These are phyloP conservation scores for Enteromius mattozi DNA, from an alignment of 2,797 vertebrate species.

Conservation along the genomic window DNA sequence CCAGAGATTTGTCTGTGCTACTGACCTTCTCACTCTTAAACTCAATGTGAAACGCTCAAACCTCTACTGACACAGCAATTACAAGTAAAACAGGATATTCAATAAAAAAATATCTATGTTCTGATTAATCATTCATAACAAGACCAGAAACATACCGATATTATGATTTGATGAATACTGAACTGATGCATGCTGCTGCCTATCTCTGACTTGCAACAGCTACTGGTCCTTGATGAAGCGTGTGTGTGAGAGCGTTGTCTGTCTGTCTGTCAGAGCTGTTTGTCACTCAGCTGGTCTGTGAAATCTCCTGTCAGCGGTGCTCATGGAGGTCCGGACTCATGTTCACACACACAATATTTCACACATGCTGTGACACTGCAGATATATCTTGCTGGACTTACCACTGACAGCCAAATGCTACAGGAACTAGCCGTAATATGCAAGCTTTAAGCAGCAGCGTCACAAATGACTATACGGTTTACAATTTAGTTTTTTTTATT, in stretches of 20 bases:
- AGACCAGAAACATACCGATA: background rate
- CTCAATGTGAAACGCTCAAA: background rate
- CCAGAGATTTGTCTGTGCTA: background rate
- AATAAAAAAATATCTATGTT: background rate
- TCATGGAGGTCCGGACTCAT: slow-evolving; percentile 61
- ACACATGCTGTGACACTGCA: slow-evolving; percentile 61
- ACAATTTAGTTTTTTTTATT: background rate
- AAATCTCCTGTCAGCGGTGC: slow-evolving; percentile 52
- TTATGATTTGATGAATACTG: background rate
- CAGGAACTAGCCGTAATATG: background rate
- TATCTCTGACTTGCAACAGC: background rate
- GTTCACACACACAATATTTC: slow-evolving; percentile 52
- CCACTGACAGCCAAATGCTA: background rate
- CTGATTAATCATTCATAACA: background rate
- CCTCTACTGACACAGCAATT: background rate
- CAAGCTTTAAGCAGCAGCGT: background rate
- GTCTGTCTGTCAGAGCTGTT: slow-evolving; percentile 64
- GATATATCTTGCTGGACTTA: background rate
- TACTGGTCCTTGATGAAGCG: background rate
- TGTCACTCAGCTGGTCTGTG: slow-evolving; percentile 58
- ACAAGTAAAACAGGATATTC: background rate
- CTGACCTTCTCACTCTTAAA: slow-evolving; percentile 37
- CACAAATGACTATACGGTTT: background rate
- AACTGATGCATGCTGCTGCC: background rate
- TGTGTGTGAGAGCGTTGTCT: background rate